Conservation (phyloP, 2,113 vertebrate species). For the Trogon surrucura region DNA sequence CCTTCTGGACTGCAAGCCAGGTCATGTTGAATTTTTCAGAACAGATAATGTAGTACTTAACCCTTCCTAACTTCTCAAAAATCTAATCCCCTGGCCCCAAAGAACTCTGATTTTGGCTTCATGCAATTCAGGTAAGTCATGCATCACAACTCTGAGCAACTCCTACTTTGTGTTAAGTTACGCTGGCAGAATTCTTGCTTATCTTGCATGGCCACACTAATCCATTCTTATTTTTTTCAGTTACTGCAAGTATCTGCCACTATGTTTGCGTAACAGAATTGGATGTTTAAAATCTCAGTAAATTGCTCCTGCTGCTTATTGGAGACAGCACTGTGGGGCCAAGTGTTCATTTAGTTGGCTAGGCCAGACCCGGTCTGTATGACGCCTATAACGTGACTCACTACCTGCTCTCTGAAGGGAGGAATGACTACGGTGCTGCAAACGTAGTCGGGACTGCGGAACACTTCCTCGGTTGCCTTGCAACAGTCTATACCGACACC, state of each 20-base stretch:
- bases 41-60: not conserved
- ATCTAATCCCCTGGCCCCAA: not conserved
- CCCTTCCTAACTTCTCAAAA: not conserved
- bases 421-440: not conserved
- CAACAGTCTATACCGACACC: not conserved
- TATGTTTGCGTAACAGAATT: not conserved
- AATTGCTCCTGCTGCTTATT: slow-evolving; percentile 19
- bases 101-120: not conserved
- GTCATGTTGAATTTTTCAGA: not conserved
- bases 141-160: not conserved
- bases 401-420: slow-evolving; percentile 11
- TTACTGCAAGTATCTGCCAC: not conserved
- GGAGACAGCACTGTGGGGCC: not conserved
- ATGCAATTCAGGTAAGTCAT: not conserved
- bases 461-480: slow-evolving; percentile 40
- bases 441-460: not conserved
- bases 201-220: not conserved
- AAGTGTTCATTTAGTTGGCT: not conserved
- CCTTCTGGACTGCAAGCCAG: not conserved
- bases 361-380: not conserved
- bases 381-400: slow-evolving; percentile 35
- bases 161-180: not conserved
- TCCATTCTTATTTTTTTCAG: not conserved
- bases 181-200: not conserved
- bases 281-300: slow-evolving; percentile 8